Evolutionary conservation across 2,113 vertebrate species (phyloP).

Genomic region (Bufo gargarizans): DNA sequence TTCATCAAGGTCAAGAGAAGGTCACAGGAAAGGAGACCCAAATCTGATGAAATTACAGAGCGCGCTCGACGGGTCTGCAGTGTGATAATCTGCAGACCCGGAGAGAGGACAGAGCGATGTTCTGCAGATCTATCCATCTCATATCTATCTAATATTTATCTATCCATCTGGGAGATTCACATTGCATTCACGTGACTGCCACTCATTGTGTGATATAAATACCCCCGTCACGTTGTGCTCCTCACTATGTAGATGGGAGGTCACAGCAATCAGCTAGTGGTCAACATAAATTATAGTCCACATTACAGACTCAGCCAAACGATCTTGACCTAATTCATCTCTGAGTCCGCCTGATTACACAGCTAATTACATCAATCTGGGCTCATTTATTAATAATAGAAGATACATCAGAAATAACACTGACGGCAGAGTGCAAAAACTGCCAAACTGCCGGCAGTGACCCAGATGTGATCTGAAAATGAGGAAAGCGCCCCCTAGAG

Average conservation of each 20-base stretch:
- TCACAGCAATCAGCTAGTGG: background rate
- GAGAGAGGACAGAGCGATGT: background rate
- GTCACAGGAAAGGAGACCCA: background rate
- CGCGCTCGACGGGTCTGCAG: too few relatives aligned
- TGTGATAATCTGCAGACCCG: background rate
- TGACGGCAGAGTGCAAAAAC: background rate
- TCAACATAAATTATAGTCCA: background rate
- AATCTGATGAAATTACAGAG: background rate
- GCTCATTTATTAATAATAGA: background rate
- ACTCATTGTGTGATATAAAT: background rate
- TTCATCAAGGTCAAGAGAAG: background rate
- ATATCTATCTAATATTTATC: background rate
- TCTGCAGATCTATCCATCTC: constrained; percentile 9
- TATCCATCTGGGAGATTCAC: too few relatives aligned
- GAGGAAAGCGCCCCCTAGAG: background rate
- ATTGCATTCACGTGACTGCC: background rate
- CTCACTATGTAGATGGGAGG: background rate
- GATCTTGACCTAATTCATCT: constrained; percentile 3
- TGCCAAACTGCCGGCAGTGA: background rate
- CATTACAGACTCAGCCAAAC: background rate
- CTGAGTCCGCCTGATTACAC: background rate
- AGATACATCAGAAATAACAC: background rate
- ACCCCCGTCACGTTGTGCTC: background rate
- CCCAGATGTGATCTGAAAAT: background rate
- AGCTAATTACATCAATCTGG: background rate